Evolutionary conservation across 2,888 invertebrate genomes (phyloP).

Genomic region (Alsophila aescularia): DNA sequence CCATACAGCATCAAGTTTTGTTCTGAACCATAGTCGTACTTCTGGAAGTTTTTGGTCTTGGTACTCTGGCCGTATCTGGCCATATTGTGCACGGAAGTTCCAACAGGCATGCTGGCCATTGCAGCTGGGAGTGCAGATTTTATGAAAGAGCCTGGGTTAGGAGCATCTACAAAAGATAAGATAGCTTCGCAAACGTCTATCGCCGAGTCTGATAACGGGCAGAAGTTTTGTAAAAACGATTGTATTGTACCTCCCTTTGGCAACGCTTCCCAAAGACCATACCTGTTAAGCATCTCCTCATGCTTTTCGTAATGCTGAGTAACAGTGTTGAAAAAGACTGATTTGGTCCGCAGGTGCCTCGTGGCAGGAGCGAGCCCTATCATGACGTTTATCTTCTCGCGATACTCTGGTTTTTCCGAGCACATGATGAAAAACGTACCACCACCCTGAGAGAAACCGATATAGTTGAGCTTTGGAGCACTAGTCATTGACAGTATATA

Average conservation of each 20-base stretch:
- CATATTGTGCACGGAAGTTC: conserved; percentile 59
- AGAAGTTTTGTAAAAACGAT: conserved; percentile 52
- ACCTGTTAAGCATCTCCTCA: conserved; percentile 37
- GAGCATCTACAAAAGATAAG: conserved; percentile 41
- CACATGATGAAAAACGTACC: conserved; percentile 87
- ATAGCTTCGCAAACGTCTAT: conserved; percentile 48
- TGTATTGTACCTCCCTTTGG: conserved; percentile 52
- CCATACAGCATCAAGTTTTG: conserved; percentile 59
- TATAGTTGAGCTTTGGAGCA: conserved; percentile 60
- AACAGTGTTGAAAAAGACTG: conserved; percentile 43
- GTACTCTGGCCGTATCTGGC: conserved; percentile 61
- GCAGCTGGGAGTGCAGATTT: conserved; percentile 45
- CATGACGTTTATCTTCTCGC: conserved; percentile 84
- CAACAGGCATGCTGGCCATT: conserved; percentile 59
- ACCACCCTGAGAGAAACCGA: conserved; percentile 91
- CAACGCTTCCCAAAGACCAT: conserved; percentile 53
- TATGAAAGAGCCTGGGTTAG: conserved; percentile 56
- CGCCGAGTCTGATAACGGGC: conserved; percentile 46
- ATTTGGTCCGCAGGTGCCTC: conserved; percentile 70
- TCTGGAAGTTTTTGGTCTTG: conserved; percentile 46
- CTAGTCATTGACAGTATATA: conserved; percentile 56
- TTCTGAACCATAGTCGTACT: conserved; percentile 60
- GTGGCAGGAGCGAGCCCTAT: conserved; percentile 87
- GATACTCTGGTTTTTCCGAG: conserved; percentile 86
- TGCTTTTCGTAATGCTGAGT: conserved; percentile 29